Percentiles rank a stretch among this genome's conserved stretches.
Conservation (phyloP, 1,140 invertebrate species). For the Brachionus calyciflorus region DNA sequence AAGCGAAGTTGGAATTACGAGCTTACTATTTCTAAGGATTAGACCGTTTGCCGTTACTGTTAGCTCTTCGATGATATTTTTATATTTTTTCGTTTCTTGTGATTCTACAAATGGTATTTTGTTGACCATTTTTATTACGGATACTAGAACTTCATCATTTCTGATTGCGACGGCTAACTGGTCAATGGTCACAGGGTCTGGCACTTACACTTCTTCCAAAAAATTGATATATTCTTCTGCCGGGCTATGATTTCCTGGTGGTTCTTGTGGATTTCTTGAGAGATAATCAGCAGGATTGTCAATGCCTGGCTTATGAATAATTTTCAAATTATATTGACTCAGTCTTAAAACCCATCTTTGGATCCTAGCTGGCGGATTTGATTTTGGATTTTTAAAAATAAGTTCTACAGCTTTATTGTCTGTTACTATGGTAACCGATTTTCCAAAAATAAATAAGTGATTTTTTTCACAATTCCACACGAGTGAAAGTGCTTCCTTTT, state of each 20-base stretch:
- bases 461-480: background rate
- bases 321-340: background rate
- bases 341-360: background rate
- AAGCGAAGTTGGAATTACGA: constrained; percentile 48
- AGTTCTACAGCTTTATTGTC: constrained; percentile 16
- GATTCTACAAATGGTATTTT: background rate
- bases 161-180: background rate
- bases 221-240: background rate
- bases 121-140: background rate
- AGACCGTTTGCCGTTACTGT: background rate
- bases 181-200: background rate
- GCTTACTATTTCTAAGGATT: constrained; percentile 43
- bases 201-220: background rate
- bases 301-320: background rate
- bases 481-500: constrained; percentile 51
- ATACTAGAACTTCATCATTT: background rate
- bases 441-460: background rate
- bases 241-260: background rate
- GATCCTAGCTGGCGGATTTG: background rate
- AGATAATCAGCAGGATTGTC: background rate
- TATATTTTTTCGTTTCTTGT: background rate
- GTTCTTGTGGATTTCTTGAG: background rate
- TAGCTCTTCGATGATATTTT: background rate
- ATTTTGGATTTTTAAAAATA: background rate
- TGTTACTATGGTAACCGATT: background rate